These are phyloP conservation scores for Gadopsis bispinosus DNA, from an alignment of 2,797 vertebrate genomes.

Conservation along the genomic window DNA sequence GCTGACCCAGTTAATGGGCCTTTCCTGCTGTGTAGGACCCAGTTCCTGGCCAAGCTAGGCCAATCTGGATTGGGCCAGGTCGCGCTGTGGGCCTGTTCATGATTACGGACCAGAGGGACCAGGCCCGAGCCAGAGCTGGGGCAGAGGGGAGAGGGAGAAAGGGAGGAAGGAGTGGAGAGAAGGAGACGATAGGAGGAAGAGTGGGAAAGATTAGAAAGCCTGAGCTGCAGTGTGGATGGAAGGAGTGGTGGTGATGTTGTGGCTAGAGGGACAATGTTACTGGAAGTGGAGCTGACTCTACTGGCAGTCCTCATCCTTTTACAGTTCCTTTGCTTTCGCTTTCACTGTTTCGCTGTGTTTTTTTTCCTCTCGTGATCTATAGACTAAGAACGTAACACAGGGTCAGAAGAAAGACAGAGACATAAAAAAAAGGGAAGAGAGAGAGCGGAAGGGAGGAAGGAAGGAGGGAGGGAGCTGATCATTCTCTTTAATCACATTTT, in stretches of 20 bases:
- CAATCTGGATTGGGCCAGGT: constrained; percentile 58
- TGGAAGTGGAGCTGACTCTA: constrained; percentile 76
- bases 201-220: constrained; percentile 21
- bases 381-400: constrained; percentile 88
- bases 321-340: constrained; percentile 56
- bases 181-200: constrained; percentile 43
- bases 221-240: constrained; percentile 40
- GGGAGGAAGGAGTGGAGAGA: constrained; percentile 16
- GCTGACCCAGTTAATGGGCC: constrained; percentile 91
- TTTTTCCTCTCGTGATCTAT: constrained; percentile 84
- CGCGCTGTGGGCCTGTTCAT: constrained; percentile 86
- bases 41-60: constrained; percentile 56
- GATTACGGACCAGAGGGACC: constrained; percentile 92
- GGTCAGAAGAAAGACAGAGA: constrained; percentile 78
- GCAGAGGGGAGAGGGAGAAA: constrained; percentile 54
- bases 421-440: constrained; percentile 59
- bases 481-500: constrained; percentile 99
- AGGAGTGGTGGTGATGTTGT: constrained; percentile 55
- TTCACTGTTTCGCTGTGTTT: constrained; percentile 56
- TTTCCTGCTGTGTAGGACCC: constrained; percentile 84
- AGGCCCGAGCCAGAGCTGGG: constrained; percentile 80
- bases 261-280: constrained; percentile 73
- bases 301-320: constrained; percentile 48
- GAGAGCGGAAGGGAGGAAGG: constrained; percentile 72
- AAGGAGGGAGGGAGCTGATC: constrained; percentile 91